Evolutionary conservation across 1,140 invertebrate genomes (phyloP).

Genomic region (Ostrea edulis): DNA sequence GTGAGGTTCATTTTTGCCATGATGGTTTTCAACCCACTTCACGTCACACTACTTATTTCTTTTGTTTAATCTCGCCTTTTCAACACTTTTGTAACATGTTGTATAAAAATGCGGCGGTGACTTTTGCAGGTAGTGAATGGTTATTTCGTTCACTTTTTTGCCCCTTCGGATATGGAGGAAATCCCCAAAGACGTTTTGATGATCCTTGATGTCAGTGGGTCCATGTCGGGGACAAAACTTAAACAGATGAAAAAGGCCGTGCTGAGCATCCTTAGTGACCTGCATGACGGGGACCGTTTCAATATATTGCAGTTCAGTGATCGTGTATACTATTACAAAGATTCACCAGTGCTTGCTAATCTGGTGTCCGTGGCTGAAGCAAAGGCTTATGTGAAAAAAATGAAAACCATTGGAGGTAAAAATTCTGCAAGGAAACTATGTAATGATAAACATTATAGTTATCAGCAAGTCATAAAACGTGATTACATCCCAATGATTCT

Average conservation of each 20-base stretch:
- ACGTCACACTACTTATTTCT: too few species aligned
- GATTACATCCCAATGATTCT: too few species aligned
- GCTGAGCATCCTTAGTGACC: conserved; percentile 83
- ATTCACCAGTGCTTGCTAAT: conserved; percentile 55
- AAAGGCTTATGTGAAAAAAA: conserved; percentile 52
- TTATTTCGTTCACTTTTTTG: conserved; percentile 89
- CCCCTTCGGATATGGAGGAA: conserved; percentile 81
- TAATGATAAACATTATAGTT: too few species aligned
- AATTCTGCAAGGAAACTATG: background rate
- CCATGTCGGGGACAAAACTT: conserved; percentile 85
- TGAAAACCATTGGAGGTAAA: conserved; percentile 65
- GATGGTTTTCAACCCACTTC: too few species aligned
- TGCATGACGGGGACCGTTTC: conserved; percentile 84
- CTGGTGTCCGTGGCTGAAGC: conserved; percentile 54
- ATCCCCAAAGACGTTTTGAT: conserved; percentile 86
- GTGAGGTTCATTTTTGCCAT: too few species aligned
- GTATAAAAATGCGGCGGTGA: background rate
- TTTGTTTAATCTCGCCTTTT: background rate
- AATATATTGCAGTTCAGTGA: conserved; percentile 84
- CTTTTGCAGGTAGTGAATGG: conserved; percentile 84
- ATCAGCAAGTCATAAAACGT: too few species aligned
- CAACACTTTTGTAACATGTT: background rate
- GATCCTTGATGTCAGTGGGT: conserved; percentile 86
- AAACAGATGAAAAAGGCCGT: conserved; percentile 85
- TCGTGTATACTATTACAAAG: conserved; percentile 69